Evolutionary conservation across 64 coral and sea anemone genomes (phyloP).

Genomic region (Actinia equina): DNA sequence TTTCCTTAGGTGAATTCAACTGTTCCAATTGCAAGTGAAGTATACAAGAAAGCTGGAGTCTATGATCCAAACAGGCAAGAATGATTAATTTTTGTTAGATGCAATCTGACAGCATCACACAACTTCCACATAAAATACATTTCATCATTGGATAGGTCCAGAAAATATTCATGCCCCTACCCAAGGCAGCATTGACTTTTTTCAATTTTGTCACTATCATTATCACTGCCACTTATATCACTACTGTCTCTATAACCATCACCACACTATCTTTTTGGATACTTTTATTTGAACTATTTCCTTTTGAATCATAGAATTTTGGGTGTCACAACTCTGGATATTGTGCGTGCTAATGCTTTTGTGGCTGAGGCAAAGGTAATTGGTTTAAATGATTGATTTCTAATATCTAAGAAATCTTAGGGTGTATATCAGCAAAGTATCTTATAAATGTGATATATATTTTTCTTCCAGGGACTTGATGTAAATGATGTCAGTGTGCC

Average conservation of each 20-base stretch:
- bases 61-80: constrained; percentile 77
- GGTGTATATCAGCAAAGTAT: neutral
- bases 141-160: too few species aligned
- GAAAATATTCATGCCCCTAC: too few species aligned
- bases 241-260: too few species aligned
- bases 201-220: too few species aligned
- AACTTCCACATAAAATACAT: too few species aligned
- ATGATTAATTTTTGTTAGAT: too few species aligned
- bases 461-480: constrained; percentile 59
- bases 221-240: too few species aligned
- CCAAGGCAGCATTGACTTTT: too few species aligned
- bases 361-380: constrained; percentile 95
- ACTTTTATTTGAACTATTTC: neutral
- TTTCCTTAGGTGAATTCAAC: constrained; percentile 93
- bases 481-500: constrained; percentile 83
- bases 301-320: constrained; percentile 56
- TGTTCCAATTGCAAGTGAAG: constrained; percentile 95
- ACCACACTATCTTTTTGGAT: too few species aligned
- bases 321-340: constrained; percentile 95
- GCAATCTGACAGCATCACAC: too few species aligned
- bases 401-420: neutral
- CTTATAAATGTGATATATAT: too few species aligned
- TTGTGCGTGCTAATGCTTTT: constrained; percentile 96
- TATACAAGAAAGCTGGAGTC: constrained; percentile 87
- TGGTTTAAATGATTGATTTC: neutral